Base-by-base conservation (phyloP, 2,113 vertebrate species). In the Spilogale gracilis region DNA sequence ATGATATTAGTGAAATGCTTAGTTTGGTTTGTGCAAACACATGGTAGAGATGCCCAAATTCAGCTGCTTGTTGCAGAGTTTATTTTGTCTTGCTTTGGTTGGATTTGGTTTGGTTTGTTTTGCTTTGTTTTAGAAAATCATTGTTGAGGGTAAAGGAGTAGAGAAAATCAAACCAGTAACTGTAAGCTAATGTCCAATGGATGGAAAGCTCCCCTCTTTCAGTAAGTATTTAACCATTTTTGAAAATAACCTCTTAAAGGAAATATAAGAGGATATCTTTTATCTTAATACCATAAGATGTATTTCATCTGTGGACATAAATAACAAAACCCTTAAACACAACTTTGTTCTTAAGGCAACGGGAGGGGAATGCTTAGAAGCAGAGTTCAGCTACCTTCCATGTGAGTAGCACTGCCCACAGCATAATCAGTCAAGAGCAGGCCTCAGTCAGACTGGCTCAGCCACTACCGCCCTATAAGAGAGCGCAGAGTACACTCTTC, bases 61-160 rank as follows among this genome's bases (percentile, higher is more conserved):
- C 52, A 91, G 6, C 16, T 82, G 74, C 48, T 81, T 89, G 38
- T 78, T 67, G n/a, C 23, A 78, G 25, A 23, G 18, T 61, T 82
- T 69, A 16, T 83, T 92, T 89, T 48, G 48, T 58, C 76, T 74
- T 96, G 10, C 38, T 74, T 93, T 5, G 0, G 0, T 14, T 60
- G 48, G 20, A 50, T 86, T 50, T 94, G 50, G 38, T 95, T 96
- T 86, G 20, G 2, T 10, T 73, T n/a, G 21, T 25, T 95, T 61
- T 89, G 23, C n/a, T 93, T 95, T 89, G 32, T 93, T 92, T 83
- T 60, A 38, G 13, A 82, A 89, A 74, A 52, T 27, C 10, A 50
- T 2, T 38, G 8, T 52, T 13, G 13, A 61, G 23, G 14, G 9
- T 2, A 94, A 18, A 30, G 25, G 58, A 93, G 30, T 5, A 21